A percentile compares a stretch with the other conserved stretches of the same genome.
phyloP scores from a whole-genome alignment of 2,113 vertebrate genomes.

The Phodopus roborovskii region DNA sequence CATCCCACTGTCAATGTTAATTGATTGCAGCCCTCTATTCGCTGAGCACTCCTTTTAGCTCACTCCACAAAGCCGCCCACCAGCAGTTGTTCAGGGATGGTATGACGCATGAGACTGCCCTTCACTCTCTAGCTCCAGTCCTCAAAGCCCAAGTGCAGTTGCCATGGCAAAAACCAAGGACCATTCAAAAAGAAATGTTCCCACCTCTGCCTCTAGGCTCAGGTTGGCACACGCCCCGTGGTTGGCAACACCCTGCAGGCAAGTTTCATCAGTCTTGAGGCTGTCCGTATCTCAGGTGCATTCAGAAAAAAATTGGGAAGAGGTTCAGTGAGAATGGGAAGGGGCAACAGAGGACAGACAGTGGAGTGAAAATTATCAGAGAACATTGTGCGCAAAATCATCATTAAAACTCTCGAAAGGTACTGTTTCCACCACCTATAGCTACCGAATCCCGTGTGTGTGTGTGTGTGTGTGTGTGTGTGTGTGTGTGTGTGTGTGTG shows the following conservation, averaged over 20 bases:
- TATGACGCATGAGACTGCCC: neutral
- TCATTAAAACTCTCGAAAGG: neutral
- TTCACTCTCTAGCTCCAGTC: neutral
- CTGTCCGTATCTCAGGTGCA: accelerated
- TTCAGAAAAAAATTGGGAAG: neutral
- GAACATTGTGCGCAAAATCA: neutral
- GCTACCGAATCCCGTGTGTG: neutral
- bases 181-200: accelerated
- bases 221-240: neutral
- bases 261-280: neutral
- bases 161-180: neutral
- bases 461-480: neutral
- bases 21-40: neutral
- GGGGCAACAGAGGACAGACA: accelerated
- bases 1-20: neutral
- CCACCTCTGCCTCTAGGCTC: neutral
- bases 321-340: neutral
- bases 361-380: neutral
- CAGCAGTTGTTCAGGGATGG: neutral
- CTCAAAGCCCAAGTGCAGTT: neutral
- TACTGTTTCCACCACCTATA: neutral
- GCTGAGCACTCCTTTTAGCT: neutral
- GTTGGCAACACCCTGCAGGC: accelerated
- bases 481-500: neutral
- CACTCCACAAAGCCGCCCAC: neutral